Evolutionary conservation across 2,797 vertebrate species (phyloP).

Genomic region (Myotis findleyi): DNA sequence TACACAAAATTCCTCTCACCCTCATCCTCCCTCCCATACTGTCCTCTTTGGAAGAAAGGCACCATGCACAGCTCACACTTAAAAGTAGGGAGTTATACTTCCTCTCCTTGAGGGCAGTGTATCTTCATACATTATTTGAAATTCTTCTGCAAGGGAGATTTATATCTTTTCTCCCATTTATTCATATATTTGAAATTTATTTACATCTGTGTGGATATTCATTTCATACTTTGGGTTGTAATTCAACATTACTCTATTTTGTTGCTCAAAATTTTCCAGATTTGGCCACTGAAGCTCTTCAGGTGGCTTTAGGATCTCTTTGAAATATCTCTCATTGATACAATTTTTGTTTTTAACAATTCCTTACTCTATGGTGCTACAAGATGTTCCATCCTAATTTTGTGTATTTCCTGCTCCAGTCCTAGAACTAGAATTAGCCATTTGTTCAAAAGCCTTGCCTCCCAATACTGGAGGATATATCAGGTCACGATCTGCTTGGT

Average conservation of each 20-base stretch:
- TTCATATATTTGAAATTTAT: constrained; percentile 31
- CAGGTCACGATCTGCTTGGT: not conserved
- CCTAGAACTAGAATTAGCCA: not conserved
- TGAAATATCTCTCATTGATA: not conserved
- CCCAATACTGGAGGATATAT: not conserved
- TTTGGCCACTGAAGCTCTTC: not conserved
- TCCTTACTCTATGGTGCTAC: not conserved
- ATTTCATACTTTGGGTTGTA: not conserved
- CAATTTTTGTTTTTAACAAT: not conserved
- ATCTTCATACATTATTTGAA: not conserved
- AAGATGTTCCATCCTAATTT: not conserved
- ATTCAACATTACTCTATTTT: not conserved
- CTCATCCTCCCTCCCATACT: not conserved
- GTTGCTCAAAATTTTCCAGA: not conserved
- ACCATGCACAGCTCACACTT: not conserved
- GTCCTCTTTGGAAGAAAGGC: not conserved
- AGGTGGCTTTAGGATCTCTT: not conserved
- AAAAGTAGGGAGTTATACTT: not conserved
- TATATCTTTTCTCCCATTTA: not conserved
- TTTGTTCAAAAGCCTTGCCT: not conserved
- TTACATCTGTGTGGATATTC: not conserved
- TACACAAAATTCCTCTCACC: not conserved
- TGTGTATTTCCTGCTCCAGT: not conserved
- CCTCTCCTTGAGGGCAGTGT: not conserved
- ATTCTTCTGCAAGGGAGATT: not conserved